phyloP scores from a whole-genome alignment of 37 sponge, comb jelly and placozoan species.

The Petrosia ficiformis region DNA sequence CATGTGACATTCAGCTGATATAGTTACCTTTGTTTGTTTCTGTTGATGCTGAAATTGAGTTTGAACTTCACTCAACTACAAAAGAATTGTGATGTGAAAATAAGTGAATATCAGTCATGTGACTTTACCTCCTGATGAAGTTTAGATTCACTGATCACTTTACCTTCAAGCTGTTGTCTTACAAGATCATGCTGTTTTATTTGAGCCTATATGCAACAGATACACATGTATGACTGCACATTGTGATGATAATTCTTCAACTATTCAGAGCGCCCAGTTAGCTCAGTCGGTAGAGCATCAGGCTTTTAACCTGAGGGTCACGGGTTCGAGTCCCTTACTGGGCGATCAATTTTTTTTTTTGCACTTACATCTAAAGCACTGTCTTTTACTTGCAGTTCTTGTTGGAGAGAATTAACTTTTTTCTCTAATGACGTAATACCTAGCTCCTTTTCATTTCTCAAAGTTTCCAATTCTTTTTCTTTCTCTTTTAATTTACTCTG shows the following conservation, averaged over 20 bases:
- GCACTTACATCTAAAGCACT: slow-evolving; percentile 22
- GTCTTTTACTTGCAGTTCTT: slow-evolving; percentile 23
- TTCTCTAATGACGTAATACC: neutral
- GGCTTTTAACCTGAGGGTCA: slow-evolving; percentile 94
- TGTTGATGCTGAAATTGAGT: too few relatives aligned
- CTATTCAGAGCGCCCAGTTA: slow-evolving; percentile 31
- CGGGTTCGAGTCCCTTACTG: slow-evolving; percentile 89
- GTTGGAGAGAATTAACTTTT: too few relatives aligned
- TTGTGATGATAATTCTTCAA: neutral
- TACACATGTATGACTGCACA: too few relatives aligned
- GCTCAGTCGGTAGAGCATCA: slow-evolving; percentile 95
- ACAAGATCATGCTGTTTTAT: slow-evolving; percentile 11
- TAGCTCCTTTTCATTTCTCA: neutral
- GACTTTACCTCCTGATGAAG: slow-evolving; percentile 41
- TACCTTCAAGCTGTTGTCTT: slow-evolving; percentile 45
- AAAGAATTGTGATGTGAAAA: neutral
- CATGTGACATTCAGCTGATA: too few relatives aligned
- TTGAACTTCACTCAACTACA: too few relatives aligned
- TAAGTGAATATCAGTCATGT: neutral
- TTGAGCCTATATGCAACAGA: slow-evolving; percentile 14
- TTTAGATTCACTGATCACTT: slow-evolving; percentile 31
- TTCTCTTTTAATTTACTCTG: neutral
- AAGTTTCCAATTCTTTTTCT: slow-evolving; percentile 1
- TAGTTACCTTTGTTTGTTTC: too few relatives aligned
- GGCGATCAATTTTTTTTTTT: slow-evolving; percentile 36